Base-by-base conservation (phyloP, 1,140 invertebrate species). In the Dreissena rostriformis region DNA sequence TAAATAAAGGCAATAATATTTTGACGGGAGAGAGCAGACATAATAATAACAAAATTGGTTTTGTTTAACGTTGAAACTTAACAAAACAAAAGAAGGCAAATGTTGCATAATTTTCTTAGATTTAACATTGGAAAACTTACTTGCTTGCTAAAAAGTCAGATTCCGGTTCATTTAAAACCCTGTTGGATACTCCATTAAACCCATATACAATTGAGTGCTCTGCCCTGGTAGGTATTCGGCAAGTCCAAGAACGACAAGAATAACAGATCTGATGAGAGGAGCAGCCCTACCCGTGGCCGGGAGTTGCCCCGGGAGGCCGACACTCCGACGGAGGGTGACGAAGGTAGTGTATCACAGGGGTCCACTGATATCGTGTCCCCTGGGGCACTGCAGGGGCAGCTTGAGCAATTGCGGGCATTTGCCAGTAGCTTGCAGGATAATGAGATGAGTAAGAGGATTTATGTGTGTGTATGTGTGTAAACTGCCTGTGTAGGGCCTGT, bases 361-460 rank as follows among this genome's bases (percentile, higher is more conserved):
- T 10, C 12, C 17, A 17, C 6, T 1, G 53, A 70, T 2, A 26
- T 12, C 67, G 28, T 82, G 55, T 65, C 80, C 24, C n/a, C 74
- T 52, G 57, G 55, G n/a, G 61, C 74, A 55, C 55, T 82, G 57
- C 51, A 51, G n/a, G 14, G 53, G 12, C 71, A 82, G 49, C 80
- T 82, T 74, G 14, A 55, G 11, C 10, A 82, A 63, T 61, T 82
- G 24, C 71, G 75, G 53, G 57, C 68, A 19, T 68, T 82, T 53
- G 70, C 80, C 55, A 52, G 66, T 75, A 75, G 63, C 49, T 55
- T 82, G 49, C 70, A 82, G 63, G 65, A 73, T 28, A 73, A 57
- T 24, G 72, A 82, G 17, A 52, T 52, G 17, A 82, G 80, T 82
- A 82, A 82, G 80, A 29, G 51, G 39, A 28, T 15, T 73, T 10